Conservation (phyloP, 2,888 invertebrate genomes). For the Acanthosoma haemorrhoidale region DNA sequence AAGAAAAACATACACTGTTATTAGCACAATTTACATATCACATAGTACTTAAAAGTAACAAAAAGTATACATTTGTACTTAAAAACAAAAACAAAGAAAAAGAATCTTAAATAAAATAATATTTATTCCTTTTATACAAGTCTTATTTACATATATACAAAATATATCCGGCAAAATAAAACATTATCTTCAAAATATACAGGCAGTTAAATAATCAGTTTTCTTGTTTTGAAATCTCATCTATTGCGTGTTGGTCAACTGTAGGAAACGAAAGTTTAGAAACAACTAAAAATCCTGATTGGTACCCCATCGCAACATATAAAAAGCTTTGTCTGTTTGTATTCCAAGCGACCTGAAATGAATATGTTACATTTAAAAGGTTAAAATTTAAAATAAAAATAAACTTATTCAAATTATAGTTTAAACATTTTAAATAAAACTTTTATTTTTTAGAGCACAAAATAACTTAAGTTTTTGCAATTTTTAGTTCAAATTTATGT, state of each 20-base stretch:
- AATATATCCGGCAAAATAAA: neutral
- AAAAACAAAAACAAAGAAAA: neutral
- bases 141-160: neutral
- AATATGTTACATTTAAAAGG: neutral
- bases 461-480: no score
- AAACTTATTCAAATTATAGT: no score
- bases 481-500: no score
- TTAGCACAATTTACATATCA: neutral
- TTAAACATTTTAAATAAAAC: no score
- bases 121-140: neutral
- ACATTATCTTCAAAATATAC: no score
- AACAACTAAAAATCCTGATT: constrained; percentile 48
- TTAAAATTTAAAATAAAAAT: no score
- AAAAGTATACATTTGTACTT: neutral
- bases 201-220: no score
- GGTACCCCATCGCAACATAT: constrained; percentile 48
- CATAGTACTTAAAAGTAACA: neutral
- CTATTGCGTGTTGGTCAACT: neutral
- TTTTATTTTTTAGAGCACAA: no score
- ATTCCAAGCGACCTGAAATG: constrained; percentile 48
- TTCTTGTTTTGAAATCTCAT: neutral
- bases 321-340: constrained; percentile 49
- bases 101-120: neutral
- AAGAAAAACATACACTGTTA: no score
- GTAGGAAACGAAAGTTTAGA: constrained; percentile 33